phyloP scores from a whole-genome alignment of 1,140 invertebrate species.

The Branchinecta lindahli region DNA sequence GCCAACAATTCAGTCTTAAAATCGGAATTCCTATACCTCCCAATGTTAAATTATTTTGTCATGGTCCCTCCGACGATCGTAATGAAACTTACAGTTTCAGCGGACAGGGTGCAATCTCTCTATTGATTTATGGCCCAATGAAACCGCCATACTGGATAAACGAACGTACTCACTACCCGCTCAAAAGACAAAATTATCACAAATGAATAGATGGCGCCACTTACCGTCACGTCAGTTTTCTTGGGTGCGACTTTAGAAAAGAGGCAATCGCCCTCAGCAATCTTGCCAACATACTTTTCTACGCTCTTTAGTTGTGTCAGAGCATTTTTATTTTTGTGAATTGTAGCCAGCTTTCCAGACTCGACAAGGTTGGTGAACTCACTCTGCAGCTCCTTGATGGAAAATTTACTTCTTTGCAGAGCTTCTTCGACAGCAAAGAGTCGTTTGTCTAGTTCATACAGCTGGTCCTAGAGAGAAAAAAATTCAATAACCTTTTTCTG shows the following conservation, averaged over 20 bases:
- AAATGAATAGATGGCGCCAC: conserved; percentile 16
- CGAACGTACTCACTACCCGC: conserved; percentile 12
- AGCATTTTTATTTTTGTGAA: too few relatives aligned
- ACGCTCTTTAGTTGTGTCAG: background rate
- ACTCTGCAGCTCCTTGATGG: background rate
- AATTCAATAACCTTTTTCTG: too few relatives aligned
- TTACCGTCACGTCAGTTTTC: conserved; percentile 15
- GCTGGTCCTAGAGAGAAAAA: background rate
- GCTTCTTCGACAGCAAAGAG: background rate
- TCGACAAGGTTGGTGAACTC: background rate
- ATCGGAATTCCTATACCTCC: too few relatives aligned
- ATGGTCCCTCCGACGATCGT: too few relatives aligned
- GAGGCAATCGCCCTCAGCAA: conserved; percentile 18
- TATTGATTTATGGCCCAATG: too few relatives aligned
- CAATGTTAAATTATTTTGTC: too few relatives aligned
- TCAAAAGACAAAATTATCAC: background rate
- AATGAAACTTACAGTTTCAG: too few relatives aligned
- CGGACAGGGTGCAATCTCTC: too few relatives aligned
- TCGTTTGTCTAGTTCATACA: background rate
- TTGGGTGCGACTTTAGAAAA: conserved; percentile 10
- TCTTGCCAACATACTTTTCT: conserved; percentile 4
- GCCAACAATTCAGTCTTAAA: too few relatives aligned
- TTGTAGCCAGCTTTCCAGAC: background rate
- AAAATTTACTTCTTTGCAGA: background rate
- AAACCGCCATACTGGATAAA: too few relatives aligned